phyloP scores from a whole-genome alignment of 2,888 invertebrate genomes.

The Harmothoe impar region DNA sequence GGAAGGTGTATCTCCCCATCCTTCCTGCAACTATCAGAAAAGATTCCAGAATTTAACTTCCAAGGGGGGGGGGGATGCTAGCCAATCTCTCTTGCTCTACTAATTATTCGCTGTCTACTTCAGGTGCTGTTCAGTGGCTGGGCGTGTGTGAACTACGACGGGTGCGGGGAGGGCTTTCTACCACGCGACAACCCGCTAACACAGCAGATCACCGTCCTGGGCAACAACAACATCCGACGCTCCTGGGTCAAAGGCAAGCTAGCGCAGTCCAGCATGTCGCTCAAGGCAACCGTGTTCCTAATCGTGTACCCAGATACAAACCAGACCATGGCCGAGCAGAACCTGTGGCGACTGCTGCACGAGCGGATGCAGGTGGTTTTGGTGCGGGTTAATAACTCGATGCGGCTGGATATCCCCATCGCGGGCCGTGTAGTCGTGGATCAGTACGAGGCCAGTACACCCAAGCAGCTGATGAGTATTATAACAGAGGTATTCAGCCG shows the following conservation, averaged over 20 bases:
- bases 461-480: not conserved
- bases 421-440: conserved; percentile 47
- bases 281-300: conserved; percentile 16
- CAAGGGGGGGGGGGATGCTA: too few relatives aligned
- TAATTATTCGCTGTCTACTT: too few relatives aligned
- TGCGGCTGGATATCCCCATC: conserved; percentile 21
- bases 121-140: conserved; percentile 51
- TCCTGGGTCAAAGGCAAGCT: conserved; percentile 25
- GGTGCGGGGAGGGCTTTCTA: not conserved
- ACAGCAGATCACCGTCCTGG: conserved; percentile 43
- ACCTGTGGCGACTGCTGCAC: conserved; percentile 9
- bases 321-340: conserved; percentile 56
- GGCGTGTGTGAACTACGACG: conserved; percentile 11
- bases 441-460: conserved; percentile 37
- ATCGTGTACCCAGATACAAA: conserved; percentile 38
- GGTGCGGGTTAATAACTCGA: conserved; percentile 21
- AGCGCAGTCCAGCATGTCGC: not conserved
- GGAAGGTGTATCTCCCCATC: too few relatives aligned
- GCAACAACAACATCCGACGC: conserved; percentile 43
- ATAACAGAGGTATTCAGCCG: conserved; percentile 34
- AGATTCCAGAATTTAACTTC: too few relatives aligned
- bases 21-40: too few relatives aligned
- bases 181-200: conserved; percentile 43
- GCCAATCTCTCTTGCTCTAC: too few relatives aligned
- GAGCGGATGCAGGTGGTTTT: conserved; percentile 42